Percentiles rank a stretch among this genome's conserved stretches.
phyloP scores from a whole-genome alignment of 2,888 invertebrate genomes.

The Drosophila suboccidentalis region DNA sequence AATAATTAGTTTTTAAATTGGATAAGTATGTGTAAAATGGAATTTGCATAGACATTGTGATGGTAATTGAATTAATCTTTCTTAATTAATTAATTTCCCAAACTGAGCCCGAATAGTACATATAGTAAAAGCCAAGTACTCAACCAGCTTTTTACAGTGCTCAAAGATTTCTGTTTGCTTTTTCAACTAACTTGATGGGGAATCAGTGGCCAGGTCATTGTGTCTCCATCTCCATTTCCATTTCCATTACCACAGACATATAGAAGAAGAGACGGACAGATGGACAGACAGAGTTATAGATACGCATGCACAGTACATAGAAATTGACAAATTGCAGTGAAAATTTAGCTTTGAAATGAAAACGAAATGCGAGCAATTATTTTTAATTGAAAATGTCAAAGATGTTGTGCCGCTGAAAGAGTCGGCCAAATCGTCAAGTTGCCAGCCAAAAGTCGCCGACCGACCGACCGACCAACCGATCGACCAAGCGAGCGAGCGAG shows the following conservation, averaged over 20 bases:
- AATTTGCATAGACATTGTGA: too few species aligned
- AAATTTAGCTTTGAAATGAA: conserved; percentile 66
- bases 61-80: too few species aligned
- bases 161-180: not conserved
- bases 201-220: conserved; percentile 57
- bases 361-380: conserved; percentile 80
- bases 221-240: conserved; percentile 41
- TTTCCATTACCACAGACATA: conserved; percentile 11
- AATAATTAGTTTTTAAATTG: too few species aligned
- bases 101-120: not conserved
- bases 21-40: too few species aligned
- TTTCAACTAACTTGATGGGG: conserved; percentile 3
- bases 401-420: conserved; percentile 64
- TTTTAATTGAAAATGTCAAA: conserved; percentile 82
- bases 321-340: conserved; percentile 76
- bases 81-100: too few species aligned
- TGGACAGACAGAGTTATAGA: conserved; percentile 21
- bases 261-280: conserved; percentile 11
- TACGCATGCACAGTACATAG: conserved; percentile 43
- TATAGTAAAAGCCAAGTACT: not conserved
- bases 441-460: conserved; percentile 43
- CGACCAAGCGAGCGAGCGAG: not conserved
- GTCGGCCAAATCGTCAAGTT: conserved; percentile 59
- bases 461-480: not conserved
- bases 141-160: not conserved